Evolutionary conservation across 2,113 vertebrate species (phyloP), one percentile per base, ranked within the genome.

Genomic region (Cariama cristata): DNA sequence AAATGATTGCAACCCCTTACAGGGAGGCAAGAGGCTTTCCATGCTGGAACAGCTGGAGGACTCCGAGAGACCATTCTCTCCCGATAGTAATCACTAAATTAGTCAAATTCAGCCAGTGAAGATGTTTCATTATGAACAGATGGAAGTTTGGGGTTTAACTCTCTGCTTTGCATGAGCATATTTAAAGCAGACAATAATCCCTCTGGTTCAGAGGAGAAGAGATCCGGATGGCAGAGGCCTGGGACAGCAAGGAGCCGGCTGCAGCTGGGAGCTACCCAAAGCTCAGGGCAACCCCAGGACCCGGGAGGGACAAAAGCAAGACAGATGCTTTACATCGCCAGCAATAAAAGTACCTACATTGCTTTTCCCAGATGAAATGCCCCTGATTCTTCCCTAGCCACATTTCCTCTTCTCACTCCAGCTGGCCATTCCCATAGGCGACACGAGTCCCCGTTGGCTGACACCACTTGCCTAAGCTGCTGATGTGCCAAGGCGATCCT

Each of bases 41-140:
- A 28, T 42, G 58, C 10, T 93, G 81, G 28, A 88, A 67, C 92
- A 96, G 93, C 96, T 93, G 95, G 91, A 77, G 53, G 79, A 75
- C 72, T 74, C 76, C 5, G 86, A 73, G 76, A 75, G 66, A 80
- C 75, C 24, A 2, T 62, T 79, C 66, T 91, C 87, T 95, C 63
- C 75, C 12, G 0, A 26, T 3, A 73, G 42, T 75, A 89, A 92
- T 90, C 59, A 68, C 73, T 97, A 68, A 93, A 94, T 91, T 95
- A 96, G 92, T 84, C 64, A 75, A 76, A 90, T 68, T 85, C 77
- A 87, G 73, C 21, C 8, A 6, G 69, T 58, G 44, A 77, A 94
- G 82, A 89, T 66, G 66, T 59, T 66, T 95, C 88, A 45, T 94
- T 91, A 45, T 5, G 72, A 90, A 60, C 91, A 97, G 93, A 91